Conservation (phyloP, 2,888 invertebrate genomes). For the Troides aeacus region DNA sequence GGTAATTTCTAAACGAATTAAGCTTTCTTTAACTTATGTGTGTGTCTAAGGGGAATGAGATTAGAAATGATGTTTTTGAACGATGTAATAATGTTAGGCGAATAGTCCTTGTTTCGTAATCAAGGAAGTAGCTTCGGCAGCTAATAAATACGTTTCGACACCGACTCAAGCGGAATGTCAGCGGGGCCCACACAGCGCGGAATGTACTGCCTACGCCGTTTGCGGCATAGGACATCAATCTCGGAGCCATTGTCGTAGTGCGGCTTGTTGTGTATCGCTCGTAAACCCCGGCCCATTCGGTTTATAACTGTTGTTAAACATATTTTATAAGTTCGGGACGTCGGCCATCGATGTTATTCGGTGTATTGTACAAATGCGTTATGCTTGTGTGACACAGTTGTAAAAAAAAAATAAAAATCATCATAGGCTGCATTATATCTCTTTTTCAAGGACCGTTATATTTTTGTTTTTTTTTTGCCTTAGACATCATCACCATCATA, state of each 20-base stretch:
- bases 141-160: constrained; percentile 47
- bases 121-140: constrained; percentile 40
- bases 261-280: constrained; percentile 30
- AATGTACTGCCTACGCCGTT: constrained; percentile 65
- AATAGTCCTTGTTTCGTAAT: constrained; percentile 16
- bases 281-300: constrained; percentile 29
- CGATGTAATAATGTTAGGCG: constrained; percentile 13
- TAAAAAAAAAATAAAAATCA: no score
- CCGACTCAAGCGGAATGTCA: constrained; percentile 47
- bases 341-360: constrained; percentile 12
- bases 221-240: constrained; percentile 47
- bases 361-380: background rate
- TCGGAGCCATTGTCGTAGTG: constrained; percentile 41
- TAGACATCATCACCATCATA: no score
- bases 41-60: no score
- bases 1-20: no score
- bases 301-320: constrained; percentile 33
- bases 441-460: no score
- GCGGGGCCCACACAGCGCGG: constrained; percentile 59
- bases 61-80: background rate
- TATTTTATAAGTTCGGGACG: constrained; percentile 30
- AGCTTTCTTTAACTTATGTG: no score
- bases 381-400: background rate
- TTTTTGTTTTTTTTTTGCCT: no score
- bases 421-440: no score